Evolutionary conservation across 2,113 vertebrate genomes (phyloP).

Genomic region (Rousettus leschenaultii): DNA sequence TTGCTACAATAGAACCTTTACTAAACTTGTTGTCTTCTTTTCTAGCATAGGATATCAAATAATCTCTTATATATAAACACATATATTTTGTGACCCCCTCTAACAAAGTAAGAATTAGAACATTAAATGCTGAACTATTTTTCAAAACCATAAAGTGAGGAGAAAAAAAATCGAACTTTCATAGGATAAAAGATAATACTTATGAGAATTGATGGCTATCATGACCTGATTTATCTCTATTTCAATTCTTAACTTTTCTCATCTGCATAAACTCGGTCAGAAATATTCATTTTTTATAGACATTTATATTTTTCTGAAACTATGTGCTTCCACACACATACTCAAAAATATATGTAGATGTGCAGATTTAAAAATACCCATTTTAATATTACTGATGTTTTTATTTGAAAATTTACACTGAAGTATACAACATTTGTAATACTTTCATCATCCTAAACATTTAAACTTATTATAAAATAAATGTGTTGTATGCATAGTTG

Average conservation of each 20-base stretch:
- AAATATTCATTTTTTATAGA: neutral
- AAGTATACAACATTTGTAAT: neutral
- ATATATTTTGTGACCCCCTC: neutral
- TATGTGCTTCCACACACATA: neutral
- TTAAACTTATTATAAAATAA: neutral
- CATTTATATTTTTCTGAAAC: neutral
- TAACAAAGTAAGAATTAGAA: constrained; percentile 15
- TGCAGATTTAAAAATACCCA: neutral
- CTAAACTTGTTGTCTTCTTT: neutral
- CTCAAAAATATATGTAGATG: neutral
- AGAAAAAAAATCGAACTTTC: neutral
- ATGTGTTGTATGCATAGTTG: neutral
- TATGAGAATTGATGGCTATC: neutral
- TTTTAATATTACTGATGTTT: constrained; percentile 14
- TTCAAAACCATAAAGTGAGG: constrained; percentile 20
- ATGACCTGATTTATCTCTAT: neutral
- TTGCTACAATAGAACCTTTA: neutral
- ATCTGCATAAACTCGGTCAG: neutral
- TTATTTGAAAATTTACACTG: neutral
- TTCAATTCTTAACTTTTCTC: neutral
- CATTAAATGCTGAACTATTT: neutral
- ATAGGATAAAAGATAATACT: neutral
- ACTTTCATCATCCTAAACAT: neutral
- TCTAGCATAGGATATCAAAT: neutral
- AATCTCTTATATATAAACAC: neutral